phyloP scores from a whole-genome alignment of 2,797 vertebrate genomes.

The Helostoma temminkii region DNA sequence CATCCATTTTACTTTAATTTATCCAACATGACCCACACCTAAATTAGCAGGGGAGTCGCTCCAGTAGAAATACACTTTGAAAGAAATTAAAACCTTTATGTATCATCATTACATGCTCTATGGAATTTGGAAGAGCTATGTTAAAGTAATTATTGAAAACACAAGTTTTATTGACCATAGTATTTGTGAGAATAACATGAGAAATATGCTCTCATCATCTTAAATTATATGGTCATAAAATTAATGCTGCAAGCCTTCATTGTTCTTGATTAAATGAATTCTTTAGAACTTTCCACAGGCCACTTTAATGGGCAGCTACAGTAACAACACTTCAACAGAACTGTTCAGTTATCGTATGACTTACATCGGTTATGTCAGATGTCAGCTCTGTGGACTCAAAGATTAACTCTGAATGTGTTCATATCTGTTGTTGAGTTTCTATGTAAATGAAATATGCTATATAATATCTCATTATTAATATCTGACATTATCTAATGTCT shows the following conservation, averaged over 20 bases:
- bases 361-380: no score
- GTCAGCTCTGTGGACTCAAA: slow-evolving; percentile 19
- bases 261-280: slow-evolving; percentile 64
- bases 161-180: slow-evolving; percentile 33
- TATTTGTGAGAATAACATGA: slow-evolving; percentile 26
- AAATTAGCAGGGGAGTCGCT: slow-evolving; percentile 53
- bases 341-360: slow-evolving; percentile 48
- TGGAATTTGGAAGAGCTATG: slow-evolving; percentile 30
- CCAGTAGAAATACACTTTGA: slow-evolving; percentile 58
- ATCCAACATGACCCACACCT: slow-evolving; percentile 33
- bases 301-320: slow-evolving; percentile 38
- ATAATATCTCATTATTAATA: neutral
- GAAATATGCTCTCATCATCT: slow-evolving; percentile 34
- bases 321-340: slow-evolving; percentile 31
- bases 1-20: slow-evolving; percentile 54
- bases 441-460: neutral
- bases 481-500: slow-evolving; percentile 4
- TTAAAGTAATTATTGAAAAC: slow-evolving; percentile 46
- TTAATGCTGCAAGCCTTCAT: slow-evolving; percentile 34
- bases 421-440: slow-evolving; percentile 5
- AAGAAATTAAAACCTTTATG: slow-evolving; percentile 54
- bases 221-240: slow-evolving; percentile 55
- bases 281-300: slow-evolving; percentile 48
- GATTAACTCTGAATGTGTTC: neutral
- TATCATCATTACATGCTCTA: slow-evolving; percentile 33